A percentile compares a stretch with the other conserved stretches of the same genome.
Evolutionary conservation across 2,113 vertebrate genomes (phyloP).

Genomic region (Potamarius usumacintae): DNA sequence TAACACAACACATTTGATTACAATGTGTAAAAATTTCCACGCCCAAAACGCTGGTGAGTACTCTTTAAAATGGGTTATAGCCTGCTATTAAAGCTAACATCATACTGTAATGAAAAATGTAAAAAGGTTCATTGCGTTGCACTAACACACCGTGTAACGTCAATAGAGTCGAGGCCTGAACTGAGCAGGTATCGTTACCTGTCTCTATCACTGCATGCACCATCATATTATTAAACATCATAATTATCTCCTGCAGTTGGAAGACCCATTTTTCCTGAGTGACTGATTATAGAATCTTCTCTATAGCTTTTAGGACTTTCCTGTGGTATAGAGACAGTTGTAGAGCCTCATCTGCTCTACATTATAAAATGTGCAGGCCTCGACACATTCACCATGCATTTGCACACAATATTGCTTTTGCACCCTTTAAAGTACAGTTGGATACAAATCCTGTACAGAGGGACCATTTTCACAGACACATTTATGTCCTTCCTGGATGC

Average conservation of each 20-base stretch:
- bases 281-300: conserved; percentile 58
- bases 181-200: background rate
- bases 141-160: conserved; percentile 9
- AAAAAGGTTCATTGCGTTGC: conserved; percentile 29
- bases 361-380: background rate
- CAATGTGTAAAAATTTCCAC: background rate
- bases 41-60: background rate
- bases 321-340: conserved; percentile 53
- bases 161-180: background rate
- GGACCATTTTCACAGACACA: background rate
- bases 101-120: conserved; percentile 29
- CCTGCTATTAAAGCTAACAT: conserved; percentile 32
- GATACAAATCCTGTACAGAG: conserved; percentile 25
- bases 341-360: background rate
- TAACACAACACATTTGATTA: conserved; percentile 14
- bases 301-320: conserved; percentile 59
- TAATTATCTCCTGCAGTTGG: conserved; percentile 49
- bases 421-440: conserved; percentile 19
- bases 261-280: conserved; percentile 26
- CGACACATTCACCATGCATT: background rate
- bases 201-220: conserved; percentile 9
- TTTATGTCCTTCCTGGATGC: conserved; percentile 29
- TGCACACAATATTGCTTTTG: conserved; percentile 21
- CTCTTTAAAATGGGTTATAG: conserved; percentile 28
- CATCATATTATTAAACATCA: conserved; percentile 29